Conservation (phyloP, 2,113 vertebrate species). For the Anoura caudifer region DNA sequence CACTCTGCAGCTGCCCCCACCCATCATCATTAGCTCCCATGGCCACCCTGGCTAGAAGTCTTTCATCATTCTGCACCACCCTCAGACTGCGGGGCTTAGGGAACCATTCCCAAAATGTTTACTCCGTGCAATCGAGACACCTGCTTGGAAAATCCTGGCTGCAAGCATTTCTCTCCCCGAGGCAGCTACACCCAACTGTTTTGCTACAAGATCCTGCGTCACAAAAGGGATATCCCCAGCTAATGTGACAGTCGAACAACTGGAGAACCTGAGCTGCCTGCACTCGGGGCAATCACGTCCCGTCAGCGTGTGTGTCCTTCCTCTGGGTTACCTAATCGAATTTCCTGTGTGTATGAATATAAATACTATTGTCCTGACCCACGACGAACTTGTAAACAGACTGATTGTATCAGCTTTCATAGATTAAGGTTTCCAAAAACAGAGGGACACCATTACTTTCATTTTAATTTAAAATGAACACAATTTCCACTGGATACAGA, state of each 20-base stretch:
- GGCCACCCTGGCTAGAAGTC: not conserved
- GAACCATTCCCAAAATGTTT: not conserved
- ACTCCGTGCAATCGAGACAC: not conserved
- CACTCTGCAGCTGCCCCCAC: not conserved
- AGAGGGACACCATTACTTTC: constrained; percentile 72
- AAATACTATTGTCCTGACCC: constrained; percentile 61
- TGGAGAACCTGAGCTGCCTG: not conserved
- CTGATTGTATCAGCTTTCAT: constrained; percentile 73
- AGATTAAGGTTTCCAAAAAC: constrained; percentile 72
- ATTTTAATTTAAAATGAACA: constrained; percentile 78
- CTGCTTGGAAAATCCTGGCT: not conserved
- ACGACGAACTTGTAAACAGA: constrained; percentile 68
- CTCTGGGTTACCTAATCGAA: constrained; percentile 50
- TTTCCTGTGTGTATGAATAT: constrained; percentile 17
- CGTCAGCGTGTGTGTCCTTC: not conserved
- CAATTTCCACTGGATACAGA: constrained; percentile 71
- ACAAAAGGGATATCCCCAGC: constrained; percentile 26
- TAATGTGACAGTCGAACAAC: accelerated
- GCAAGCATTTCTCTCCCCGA: not conserved
- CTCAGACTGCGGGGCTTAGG: not conserved
- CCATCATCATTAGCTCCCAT: not conserved
- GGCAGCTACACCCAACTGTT: not conserved
- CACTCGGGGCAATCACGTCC: not conserved
- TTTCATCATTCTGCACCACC: not conserved
- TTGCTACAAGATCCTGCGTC: not conserved